phyloP scores from a whole-genome alignment of 2,888 invertebrate genomes.

The Phortica magna region DNA sequence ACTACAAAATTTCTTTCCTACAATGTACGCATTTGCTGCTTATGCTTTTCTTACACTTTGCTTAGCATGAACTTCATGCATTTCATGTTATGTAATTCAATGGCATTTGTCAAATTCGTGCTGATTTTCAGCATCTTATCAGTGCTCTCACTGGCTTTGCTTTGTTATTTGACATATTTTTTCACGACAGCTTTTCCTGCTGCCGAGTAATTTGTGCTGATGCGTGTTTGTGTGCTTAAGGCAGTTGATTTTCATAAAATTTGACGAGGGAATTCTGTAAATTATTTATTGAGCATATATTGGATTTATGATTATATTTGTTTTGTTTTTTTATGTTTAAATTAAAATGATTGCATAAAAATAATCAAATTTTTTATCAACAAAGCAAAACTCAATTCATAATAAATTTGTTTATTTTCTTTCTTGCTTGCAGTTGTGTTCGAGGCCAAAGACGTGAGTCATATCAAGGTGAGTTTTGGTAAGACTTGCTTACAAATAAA shows the following conservation, averaged over 20 bases:
- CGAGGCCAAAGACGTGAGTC: conserved; percentile 43
- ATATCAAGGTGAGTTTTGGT: background rate
- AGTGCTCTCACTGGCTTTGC: conserved; percentile 22
- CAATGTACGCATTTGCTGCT: conserved; percentile 28
- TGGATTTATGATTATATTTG: background rate
- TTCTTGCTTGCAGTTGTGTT: background rate
- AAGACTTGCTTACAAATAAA: background rate
- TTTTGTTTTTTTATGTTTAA: background rate
- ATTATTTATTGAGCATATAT: background rate
- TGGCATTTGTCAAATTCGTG: conserved; percentile 52
- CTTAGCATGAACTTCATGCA: conserved; percentile 35
- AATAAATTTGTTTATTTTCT: background rate
- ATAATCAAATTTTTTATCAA: background rate
- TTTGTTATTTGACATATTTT: background rate
- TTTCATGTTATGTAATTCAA: conserved; percentile 39
- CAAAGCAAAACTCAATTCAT: background rate
- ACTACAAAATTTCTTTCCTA: conserved; percentile 14
- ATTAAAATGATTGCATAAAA: background rate
- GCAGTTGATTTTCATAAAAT: too few relatives aligned
- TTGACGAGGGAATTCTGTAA: background rate
- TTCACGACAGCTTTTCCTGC: background rate
- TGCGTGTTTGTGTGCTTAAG: too few relatives aligned
- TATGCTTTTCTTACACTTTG: background rate
- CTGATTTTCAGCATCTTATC: conserved; percentile 54
- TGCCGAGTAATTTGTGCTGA: background rate